Conservation (phyloP, 2,888 invertebrate genomes). For the Choristoneura rosaceana region DNA sequence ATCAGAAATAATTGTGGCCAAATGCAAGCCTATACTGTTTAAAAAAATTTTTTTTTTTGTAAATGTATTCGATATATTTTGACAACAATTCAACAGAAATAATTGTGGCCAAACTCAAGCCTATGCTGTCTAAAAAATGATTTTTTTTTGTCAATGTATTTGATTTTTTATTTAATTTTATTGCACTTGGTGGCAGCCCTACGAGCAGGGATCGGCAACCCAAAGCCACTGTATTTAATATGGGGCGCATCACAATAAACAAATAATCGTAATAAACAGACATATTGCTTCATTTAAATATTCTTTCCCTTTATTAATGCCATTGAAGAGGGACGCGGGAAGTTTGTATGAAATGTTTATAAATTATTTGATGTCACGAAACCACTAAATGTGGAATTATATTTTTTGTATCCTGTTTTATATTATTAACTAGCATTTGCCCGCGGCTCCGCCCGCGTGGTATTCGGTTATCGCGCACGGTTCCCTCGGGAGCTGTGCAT, state of each 20-base stretch:
- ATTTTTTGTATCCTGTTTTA: not conserved
- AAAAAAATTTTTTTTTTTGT: too few species aligned
- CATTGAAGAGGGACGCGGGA: conserved; percentile 28
- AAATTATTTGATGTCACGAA: conserved; percentile 7
- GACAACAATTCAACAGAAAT: too few species aligned
- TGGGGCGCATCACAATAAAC: conserved; percentile 43
- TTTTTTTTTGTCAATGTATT: too few species aligned
- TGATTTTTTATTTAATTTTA: not conserved
- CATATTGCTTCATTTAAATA: conserved; percentile 42
- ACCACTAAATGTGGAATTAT: not conserved
- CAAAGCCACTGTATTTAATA: conserved; percentile 46
- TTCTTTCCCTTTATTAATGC: conserved; percentile 41
- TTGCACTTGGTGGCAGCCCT: conserved; percentile 26
- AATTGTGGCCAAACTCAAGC: too few species aligned
- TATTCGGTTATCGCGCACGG: too few species aligned
- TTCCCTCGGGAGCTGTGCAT: too few species aligned
- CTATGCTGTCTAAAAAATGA: too few species aligned
- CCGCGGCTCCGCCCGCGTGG: too few species aligned
- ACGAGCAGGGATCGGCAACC: conserved; percentile 30
- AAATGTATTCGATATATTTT: too few species aligned
- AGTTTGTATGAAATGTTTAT: conserved; percentile 18
- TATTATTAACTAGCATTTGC: too few species aligned
- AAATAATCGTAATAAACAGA: conserved; percentile 43
- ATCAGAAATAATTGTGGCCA: too few species aligned
- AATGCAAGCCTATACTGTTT: too few species aligned